Evolutionary conservation across 2,797 vertebrate genomes (phyloP).

Genomic region (Loriculus beryllinus): DNA sequence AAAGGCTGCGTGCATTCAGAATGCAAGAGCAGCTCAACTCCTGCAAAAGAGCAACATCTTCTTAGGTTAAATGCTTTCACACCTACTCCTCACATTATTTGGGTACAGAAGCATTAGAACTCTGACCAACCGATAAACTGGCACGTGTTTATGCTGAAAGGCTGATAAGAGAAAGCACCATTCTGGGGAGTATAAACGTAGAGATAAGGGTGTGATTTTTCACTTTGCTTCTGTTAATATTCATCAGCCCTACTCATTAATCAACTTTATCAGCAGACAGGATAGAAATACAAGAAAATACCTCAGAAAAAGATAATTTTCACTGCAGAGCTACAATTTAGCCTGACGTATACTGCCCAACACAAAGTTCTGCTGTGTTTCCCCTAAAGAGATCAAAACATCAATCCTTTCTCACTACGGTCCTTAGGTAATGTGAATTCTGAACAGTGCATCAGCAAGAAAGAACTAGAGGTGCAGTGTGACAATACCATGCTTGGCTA

Average conservation of each 20-base stretch:
- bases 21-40: neutral
- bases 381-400: neutral
- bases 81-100: neutral
- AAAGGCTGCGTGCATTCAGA: neutral
- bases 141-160: neutral
- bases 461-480: fast-evolving
- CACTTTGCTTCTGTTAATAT: neutral
- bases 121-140: neutral
- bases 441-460: neutral
- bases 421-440: fast-evolving
- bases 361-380: neutral
- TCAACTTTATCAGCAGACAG: neutral
- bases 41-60: neutral
- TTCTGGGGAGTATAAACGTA: neutral
- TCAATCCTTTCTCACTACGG: neutral
- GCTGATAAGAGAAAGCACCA: neutral
- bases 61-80: neutral
- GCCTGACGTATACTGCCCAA: neutral
- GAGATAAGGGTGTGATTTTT: neutral
- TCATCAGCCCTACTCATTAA: neutral
- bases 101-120: too few species aligned
- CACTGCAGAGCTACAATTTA: neutral
- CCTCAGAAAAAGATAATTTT: neutral
- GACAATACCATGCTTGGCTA: neutral
- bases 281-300: neutral